Conservation (phyloP, 1,140 invertebrate species). For the Sitophilus oryzae region DNA sequence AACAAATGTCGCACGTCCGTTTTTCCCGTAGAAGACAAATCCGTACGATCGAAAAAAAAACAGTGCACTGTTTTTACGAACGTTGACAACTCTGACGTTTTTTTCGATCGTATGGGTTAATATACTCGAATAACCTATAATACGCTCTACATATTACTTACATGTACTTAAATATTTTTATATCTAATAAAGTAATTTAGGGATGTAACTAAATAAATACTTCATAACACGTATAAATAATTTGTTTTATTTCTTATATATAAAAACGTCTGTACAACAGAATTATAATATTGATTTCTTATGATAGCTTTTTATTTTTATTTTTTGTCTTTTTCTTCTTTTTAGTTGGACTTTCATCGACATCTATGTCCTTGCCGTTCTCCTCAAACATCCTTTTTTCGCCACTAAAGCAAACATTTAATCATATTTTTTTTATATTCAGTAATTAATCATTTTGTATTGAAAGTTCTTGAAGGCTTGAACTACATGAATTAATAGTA, state of each 20-base stretch:
- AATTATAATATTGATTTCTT: too few species aligned
- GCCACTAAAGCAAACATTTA: conserved; percentile 18
- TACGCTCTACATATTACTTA: conserved; percentile 7
- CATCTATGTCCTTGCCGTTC: conserved; percentile 6
- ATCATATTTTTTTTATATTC: not conserved
- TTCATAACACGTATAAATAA: conserved; percentile 9
- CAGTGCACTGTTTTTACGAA: too few species aligned
- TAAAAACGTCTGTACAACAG: too few species aligned
- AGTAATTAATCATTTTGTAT: not conserved
- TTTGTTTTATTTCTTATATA: conserved; percentile 7
- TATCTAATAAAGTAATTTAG: conserved; percentile 4
- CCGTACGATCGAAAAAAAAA: too few species aligned
- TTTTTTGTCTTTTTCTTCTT: conserved; percentile 22
- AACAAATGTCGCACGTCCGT: too few species aligned
- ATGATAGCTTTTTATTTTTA: too few species aligned
- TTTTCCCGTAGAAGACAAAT: too few species aligned
- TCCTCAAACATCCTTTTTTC: conserved; percentile 20
- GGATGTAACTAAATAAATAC: conserved; percentile 2
- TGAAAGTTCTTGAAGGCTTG: not conserved
- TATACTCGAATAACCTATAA: not conserved
- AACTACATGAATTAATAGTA: conserved; percentile 1
- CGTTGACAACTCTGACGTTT: too few species aligned
- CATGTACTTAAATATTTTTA: conserved; percentile 26
- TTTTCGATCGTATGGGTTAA: too few species aligned
- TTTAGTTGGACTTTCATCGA: conserved; percentile 11